Base-by-base conservation (phyloP, 2,113 vertebrate genomes). In the Oreochromis niloticus region DNA sequence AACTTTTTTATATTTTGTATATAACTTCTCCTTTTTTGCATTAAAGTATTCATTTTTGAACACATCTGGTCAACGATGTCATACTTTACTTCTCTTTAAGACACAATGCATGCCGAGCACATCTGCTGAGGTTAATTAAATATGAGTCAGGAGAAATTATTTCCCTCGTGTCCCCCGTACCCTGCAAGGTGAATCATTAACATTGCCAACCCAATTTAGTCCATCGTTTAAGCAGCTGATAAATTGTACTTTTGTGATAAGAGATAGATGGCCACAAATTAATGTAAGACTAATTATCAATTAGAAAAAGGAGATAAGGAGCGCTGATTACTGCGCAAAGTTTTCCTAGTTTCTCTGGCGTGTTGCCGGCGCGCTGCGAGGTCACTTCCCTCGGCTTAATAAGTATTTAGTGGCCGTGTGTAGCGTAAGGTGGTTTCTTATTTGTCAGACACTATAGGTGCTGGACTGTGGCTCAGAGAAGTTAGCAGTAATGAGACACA, bases 251-350 rank as follows among this genome's bases (percentile, higher is more conserved):
- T 95, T 92, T 94, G 90, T 94, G 91, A 95, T 95, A 94, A 94
- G 92, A 94, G 91, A 93, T 95, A 91, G 89, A 93, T 90, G 88
- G 89, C 87, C 92, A 81, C 78, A 88, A 94, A 96, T 95, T 93
- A 95, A 94, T 92, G 91, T 84, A 86, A 80, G 86, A 93, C 87
- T 96, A 95, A 96, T 97, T 96, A 96, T 96, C 94, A 96, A 94
- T 96, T 96, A 93, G 88, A 90, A 93, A 82, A 75, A 32, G n/a
- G 32, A 94, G 95, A 96, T 96, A 91, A 91, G 90, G 55, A 57
- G 36, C 41, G 48, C 82, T 90, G 95, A 95, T 95, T 91, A 88
- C 73, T 2, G 59, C 27, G 14, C 54, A 89, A 85, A 89, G 91
- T 95, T 95, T 87, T 88, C 43, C 6, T 8, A 66, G 46, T 61